Evolutionary conservation across 2,113 vertebrate genomes (phyloP).

Genomic region (Actenoides hombroni): DNA sequence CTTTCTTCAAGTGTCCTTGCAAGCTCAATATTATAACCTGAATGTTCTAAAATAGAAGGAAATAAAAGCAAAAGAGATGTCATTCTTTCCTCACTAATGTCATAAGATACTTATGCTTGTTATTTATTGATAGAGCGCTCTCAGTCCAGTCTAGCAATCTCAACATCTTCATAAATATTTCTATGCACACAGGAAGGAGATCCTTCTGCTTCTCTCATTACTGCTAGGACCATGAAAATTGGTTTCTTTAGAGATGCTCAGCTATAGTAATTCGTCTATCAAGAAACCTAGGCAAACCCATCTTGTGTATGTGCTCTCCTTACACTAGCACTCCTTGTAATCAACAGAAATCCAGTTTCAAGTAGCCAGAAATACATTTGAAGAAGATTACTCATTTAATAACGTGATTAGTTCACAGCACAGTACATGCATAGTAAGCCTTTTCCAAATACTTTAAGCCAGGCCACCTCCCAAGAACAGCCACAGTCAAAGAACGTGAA

Average conservation of each 20-base stretch:
- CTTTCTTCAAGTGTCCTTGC: not conserved
- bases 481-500: not conserved
- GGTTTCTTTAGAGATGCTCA: not conserved
- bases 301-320: not conserved
- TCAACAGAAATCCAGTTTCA: not conserved
- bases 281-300: not conserved
- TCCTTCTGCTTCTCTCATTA: not conserved
- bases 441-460: not conserved
- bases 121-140: slow-evolving; percentile 55
- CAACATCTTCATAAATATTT: slow-evolving; percentile 60
- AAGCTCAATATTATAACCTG: not conserved
- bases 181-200: not conserved
- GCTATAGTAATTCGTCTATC: not conserved
- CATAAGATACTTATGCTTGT: not conserved
- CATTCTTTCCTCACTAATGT: not conserved
- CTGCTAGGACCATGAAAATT: not conserved
- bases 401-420: not conserved
- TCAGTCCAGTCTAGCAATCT: not conserved
- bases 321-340: not conserved
- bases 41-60: slow-evolving; percentile 30
- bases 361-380: not conserved
- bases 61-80: slow-evolving; percentile 28
- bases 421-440: not conserved
- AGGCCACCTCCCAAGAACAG: not conserved
- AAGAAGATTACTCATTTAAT: not conserved